Evolutionary conservation across 2,113 vertebrate species (phyloP), one percentile per base, ranked within the genome.

Genomic region (Lonchura striata): DNA sequence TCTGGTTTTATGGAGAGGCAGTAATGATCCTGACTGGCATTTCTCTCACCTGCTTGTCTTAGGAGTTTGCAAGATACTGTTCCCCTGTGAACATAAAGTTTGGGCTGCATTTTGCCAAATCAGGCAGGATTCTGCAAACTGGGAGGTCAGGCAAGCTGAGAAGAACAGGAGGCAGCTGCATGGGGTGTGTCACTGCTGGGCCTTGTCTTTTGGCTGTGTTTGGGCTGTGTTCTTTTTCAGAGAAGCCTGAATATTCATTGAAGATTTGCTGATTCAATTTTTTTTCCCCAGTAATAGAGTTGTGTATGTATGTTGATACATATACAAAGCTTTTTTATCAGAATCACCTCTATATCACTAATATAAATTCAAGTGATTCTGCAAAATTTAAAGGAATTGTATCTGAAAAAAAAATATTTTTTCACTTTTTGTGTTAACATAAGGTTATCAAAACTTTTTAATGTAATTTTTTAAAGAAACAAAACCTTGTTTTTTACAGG

Each of bases 121-220:
- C 60, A 53, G 52, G 61, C 52, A 81, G 64, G 49, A 88, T 83
- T 85, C 42, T 60, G 50, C 41, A 39, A 81, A 64, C 20, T 50
- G 49, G 72, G 80, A 94, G 47, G 15, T 92, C 42, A 59, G 87
- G 84, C 83, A 85, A 77, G 64, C 92, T 83, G 59, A 53, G 88
- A 46, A 88, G 92, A 94, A 68, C 41, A 78, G 79, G 72, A 96
- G 90, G 49, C 61, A 88, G 65, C 82, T 76, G 56, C 65, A 33
- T 28, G 52, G 63, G 61, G 53, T 79, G 82, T 95, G 88, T 85
- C 95, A 63, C 72, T 71, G 41, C 68, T 49, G 41, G 60, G 80
- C 80, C 71, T 49, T 81, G 20, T 83, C 92, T 63, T 33, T 88
- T 13, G 3, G 47, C 59, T 88, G 33, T 42, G 12, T 69, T 90